A percentile compares a stretch with the other conserved stretches of the same genome.
Evolutionary conservation across 2,888 invertebrate genomes (phyloP).

Genomic region (Coremacera marginata): DNA sequence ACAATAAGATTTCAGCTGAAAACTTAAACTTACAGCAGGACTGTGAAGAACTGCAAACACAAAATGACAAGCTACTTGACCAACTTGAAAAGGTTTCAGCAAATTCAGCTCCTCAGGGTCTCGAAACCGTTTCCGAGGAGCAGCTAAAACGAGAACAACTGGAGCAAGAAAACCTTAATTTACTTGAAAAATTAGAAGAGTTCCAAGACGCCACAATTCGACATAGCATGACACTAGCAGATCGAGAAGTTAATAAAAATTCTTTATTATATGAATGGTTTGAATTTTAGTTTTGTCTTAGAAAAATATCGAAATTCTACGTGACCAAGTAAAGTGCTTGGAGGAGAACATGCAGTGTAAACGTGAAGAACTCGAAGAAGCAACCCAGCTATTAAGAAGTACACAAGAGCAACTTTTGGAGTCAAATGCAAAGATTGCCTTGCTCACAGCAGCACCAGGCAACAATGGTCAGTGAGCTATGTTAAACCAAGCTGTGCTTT

Average conservation of each 20-base stretch:
- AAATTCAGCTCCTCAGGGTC: background rate
- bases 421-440: constrained; percentile 62
- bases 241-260: constrained; percentile 60
- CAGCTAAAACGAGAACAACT: constrained; percentile 41
- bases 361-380: constrained; percentile 65
- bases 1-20: constrained; percentile 50
- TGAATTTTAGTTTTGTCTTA: constrained; percentile 41
- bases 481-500: too few relatives aligned
- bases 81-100: constrained; percentile 48
- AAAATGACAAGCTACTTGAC: constrained; percentile 48
- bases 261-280: background rate
- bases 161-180: constrained; percentile 61
- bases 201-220: constrained; percentile 56
- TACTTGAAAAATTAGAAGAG: constrained; percentile 61
- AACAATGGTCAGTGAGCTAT: constrained; percentile 55
- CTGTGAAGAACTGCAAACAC: constrained; percentile 52
- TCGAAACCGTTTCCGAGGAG: constrained; percentile 16
- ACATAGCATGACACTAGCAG: constrained; percentile 59
- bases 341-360: constrained; percentile 66
- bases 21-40: constrained; percentile 58
- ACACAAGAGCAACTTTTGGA: constrained; percentile 66
- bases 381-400: constrained; percentile 61
- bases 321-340: constrained; percentile 63
- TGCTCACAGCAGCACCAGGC: constrained; percentile 58
- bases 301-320: constrained; percentile 64